Base-by-base conservation (phyloP, 2,113 vertebrate species). In the Erinaceus europaeus region DNA sequence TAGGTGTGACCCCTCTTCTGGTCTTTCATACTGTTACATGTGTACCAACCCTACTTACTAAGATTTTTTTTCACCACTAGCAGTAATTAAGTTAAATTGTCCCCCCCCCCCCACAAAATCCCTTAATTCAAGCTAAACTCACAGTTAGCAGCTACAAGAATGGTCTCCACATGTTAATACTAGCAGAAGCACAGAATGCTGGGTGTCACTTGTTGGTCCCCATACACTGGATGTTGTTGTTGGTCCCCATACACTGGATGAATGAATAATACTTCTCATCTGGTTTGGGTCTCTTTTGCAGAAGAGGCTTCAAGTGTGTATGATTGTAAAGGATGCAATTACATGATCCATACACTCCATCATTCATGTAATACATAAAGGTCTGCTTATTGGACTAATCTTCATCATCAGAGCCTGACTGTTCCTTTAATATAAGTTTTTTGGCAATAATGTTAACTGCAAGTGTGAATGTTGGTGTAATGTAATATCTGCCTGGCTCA, bases 381-480 rank as follows among this genome's bases (percentile, higher is more conserved):
- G 98, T 99, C 88, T 95, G 97, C 81, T 99, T 98, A 79, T 79
- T 98, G 59, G 95, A 55, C 83, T 97, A 97, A 38, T 99, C 98
- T 94, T 99, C 99, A 90, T 99, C 97, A 72, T 99, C 98, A 93
- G 98, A 98, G 91, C 96, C 96, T 0, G 97, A 95, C 61, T 98
- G 98, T 4, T 99, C 98, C 62, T 98, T 98, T 90, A 98, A 95
- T 23, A 99, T 97, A 36, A 98, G 97, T 90, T 99, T 99, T 96
- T 99, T 99, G 40, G 99, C 98, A 93, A 99, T 99, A 84, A 99
- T 98, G 86, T 98, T 99, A 83, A 99, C 99, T 14, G 98, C 98
- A 32, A 99, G 97, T 0, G 98, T 99, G 95, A 98, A 99, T 1
- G 99, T 98, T 65, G 99, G 99, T 1, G 99, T 98, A 61, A 99